Evolutionary conservation across 2,113 vertebrate species (phyloP).

Genomic region (Hemibagrus wyckioides): DNA sequence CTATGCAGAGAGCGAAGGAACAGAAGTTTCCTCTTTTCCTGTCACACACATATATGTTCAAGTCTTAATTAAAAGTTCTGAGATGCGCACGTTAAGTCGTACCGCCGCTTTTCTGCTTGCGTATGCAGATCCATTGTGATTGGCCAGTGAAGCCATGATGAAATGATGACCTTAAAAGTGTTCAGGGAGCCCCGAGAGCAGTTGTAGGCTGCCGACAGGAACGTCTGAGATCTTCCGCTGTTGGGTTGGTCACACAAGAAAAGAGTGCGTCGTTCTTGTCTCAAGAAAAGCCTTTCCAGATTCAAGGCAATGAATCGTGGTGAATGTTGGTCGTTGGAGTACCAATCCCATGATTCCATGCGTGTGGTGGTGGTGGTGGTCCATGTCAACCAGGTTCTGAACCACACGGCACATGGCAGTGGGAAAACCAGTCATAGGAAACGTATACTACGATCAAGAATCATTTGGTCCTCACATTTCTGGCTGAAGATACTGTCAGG

Average conservation of each 20-base stretch:
- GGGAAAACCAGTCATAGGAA: slow-evolving; percentile 14
- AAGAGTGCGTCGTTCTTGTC: background rate
- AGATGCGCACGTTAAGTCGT: background rate
- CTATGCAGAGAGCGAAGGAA: slow-evolving; percentile 1
- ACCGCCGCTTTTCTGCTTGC: background rate
- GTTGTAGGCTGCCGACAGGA: background rate
- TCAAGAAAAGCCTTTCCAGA: slow-evolving; percentile 52
- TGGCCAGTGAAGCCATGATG: background rate
- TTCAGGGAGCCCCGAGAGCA: background rate
- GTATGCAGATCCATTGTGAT: background rate
- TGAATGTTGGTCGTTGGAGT: slow-evolving; percentile 67
- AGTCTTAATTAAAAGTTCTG: slow-evolving; percentile 16
- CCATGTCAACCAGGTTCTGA: background rate
- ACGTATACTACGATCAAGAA: slow-evolving; percentile 1
- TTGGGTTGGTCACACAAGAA: slow-evolving; percentile 7
- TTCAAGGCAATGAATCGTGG: slow-evolving; percentile 50
- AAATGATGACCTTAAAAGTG: background rate
- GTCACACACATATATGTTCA: slow-evolving; percentile 9
- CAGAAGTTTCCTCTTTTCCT: slow-evolving; percentile 10
- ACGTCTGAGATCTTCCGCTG: background rate
- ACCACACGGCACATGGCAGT: background rate
- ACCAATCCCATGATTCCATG: background rate
- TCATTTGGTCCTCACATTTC: slow-evolving; percentile 30
- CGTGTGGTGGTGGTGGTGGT: background rate
- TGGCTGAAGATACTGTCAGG: background rate